These are phyloP conservation scores for Clinocottus analis DNA, from an alignment of 2,113 vertebrate genomes.

Conservation along the genomic window DNA sequence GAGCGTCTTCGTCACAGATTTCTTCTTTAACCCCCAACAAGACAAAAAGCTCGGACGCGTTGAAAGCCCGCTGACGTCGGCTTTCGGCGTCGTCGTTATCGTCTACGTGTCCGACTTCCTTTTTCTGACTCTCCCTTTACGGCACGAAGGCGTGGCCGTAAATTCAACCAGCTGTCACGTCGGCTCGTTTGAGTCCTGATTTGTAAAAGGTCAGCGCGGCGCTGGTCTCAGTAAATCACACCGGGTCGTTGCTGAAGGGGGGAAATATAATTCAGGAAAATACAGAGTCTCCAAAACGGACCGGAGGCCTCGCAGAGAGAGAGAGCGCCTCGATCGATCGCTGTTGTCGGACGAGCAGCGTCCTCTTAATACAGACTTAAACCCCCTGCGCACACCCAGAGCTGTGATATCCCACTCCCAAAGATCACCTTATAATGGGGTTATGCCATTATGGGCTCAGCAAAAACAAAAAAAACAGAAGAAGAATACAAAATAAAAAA, in stretches of 20 bases:
- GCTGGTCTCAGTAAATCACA: conserved; percentile 31
- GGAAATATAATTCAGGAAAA: conserved; percentile 15
- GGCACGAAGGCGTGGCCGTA: too few relatives aligned
- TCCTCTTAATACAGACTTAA: too few relatives aligned
- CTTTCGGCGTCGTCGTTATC: background rate
- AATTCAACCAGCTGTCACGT: conserved; percentile 46
- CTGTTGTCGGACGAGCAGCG: too few relatives aligned
- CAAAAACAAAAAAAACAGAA: conserved; percentile 29
- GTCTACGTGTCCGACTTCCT: too few relatives aligned
- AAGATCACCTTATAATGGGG: conserved; percentile 42
- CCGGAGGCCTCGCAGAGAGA: conserved; percentile 3
- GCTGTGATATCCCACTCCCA: conserved; percentile 32
- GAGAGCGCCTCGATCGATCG: background rate
- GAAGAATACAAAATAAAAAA: background rate
- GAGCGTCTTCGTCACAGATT: conserved; percentile 6
- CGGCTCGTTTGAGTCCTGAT: conserved; percentile 51
- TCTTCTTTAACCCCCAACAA: background rate
- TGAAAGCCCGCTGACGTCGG: background rate
- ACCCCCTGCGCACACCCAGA: too few relatives aligned
- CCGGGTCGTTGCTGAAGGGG: conserved; percentile 25
- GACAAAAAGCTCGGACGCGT: too few relatives aligned
- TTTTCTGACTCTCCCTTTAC: too few relatives aligned
- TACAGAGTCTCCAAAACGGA: conserved; percentile 3
- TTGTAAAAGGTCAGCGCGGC: conserved; percentile 56
- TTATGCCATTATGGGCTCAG: conserved; percentile 54